These are phyloP conservation scores for Furcula furcula DNA, from an alignment of 2,888 invertebrate genomes.

Conservation along the genomic window DNA sequence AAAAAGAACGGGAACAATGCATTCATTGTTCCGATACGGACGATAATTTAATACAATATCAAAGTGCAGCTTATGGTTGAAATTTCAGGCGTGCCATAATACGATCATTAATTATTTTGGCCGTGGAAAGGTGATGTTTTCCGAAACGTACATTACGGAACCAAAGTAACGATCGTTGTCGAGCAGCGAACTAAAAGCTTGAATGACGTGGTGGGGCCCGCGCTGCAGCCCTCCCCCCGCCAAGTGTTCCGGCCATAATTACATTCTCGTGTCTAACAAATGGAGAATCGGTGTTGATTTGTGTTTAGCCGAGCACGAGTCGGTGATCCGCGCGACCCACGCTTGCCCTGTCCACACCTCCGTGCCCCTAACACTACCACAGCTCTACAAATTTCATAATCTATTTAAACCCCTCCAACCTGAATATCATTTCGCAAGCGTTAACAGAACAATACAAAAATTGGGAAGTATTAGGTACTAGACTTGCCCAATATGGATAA, in stretches of 20 bases:
- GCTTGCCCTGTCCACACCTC: conserved; percentile 1
- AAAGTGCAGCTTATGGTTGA: not conserved
- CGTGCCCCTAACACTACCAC: conserved; percentile 4
- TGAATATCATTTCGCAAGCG: no score
- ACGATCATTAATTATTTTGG: conserved; percentile 16
- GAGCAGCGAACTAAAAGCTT: conserved; percentile 74
- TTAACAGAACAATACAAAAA: no score
- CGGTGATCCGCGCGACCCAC: conserved; percentile 58
- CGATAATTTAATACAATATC: not conserved
- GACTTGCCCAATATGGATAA: no score
- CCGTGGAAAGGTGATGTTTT: conserved; percentile 38
- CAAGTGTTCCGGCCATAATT: conserved; percentile 81
- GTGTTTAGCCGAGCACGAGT: conserved; percentile 70
- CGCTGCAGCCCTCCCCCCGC: conserved; percentile 47
- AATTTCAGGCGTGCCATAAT: not conserved
- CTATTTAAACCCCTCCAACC: no score
- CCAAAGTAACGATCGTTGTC: conserved; percentile 74
- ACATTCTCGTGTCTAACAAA: conserved; percentile 84
- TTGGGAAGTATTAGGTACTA: no score
- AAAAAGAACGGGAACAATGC: not conserved
- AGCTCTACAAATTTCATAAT: conserved; percentile 7
- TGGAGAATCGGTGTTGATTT: conserved; percentile 84
- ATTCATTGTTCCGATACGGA: not conserved
- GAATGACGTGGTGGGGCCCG: conserved; percentile 60
- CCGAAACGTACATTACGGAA: conserved; percentile 50